Evolutionary conservation across 1,140 invertebrate species (phyloP), one percentile per base, ranked within the genome.

Genomic region (Atta texana): DNA sequence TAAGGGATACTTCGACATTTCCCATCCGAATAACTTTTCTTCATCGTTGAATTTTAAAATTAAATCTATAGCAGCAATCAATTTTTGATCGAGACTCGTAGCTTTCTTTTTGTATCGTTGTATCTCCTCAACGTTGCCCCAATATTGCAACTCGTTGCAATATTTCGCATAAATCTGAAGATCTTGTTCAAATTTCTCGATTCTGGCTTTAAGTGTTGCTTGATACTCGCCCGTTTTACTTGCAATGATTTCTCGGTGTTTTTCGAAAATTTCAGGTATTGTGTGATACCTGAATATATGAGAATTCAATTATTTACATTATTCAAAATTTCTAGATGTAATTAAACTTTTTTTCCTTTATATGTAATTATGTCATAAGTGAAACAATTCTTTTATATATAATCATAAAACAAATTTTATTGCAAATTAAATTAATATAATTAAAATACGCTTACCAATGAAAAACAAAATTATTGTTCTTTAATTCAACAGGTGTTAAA

Each of bases 21-120:
- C 97, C 97, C 98, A 99, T 16, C 97, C 97, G 94, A 98, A 99
- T 49, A 98, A 96, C 86, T 96, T 96, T 94, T 99, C 99, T 93
- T 99, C 99, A 92, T 97, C 97, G 94, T 99, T 99, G 89, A 99
- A 99, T 78, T 97, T 96, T 92, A 99, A 98, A 82, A 99, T 98
- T 88, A 96, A 97, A 57, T 97, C 96, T 92, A 98, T 96, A 12
- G 98, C 98, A 7, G 91, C 91, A 0, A 96, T 92, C 87, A 97
- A 94, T 24, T 94, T 93, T 85, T 97, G 96, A 92, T 99, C 97
- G 0, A 99, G 93, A 57, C 96, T 95, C 14, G 96, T 96, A 0
- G 98, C 98, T 82, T 98, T 97, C 55, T 97, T 97, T 39, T 98
- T 96, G 93, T 99, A 99, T 89, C 97, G 97, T 39, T 97, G 96